Conservation (phyloP, 2,888 invertebrate species). For the Chelonus formosanus region DNA sequence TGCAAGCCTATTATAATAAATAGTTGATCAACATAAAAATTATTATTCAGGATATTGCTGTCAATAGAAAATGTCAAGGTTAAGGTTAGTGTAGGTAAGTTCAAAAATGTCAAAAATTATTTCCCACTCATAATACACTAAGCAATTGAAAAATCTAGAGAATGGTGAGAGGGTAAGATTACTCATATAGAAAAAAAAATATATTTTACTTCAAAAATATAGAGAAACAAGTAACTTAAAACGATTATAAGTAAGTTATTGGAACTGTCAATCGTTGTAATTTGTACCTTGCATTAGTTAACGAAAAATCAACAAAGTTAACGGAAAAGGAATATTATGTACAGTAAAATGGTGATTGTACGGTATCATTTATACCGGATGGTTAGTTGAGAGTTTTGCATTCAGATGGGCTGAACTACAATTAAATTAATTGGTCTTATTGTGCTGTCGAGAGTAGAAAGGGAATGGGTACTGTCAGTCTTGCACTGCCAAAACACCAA, state of each 20-base stretch:
- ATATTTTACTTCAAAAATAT: too few species aligned
- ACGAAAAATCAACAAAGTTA: constrained; percentile 39
- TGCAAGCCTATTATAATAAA: too few species aligned
- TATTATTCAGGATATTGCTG: too few species aligned
- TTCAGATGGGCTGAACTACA: constrained; percentile 52
- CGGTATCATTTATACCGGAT: constrained; percentile 52
- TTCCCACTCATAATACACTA: too few species aligned
- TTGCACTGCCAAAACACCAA: constrained; percentile 47
- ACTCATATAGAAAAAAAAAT: too few species aligned
- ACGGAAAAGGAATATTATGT: constrained; percentile 49
- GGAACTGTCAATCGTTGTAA: constrained; percentile 15
- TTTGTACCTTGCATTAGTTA: constrained; percentile 37
- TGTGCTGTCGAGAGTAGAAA: constrained; percentile 57
- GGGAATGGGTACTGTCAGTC: constrained; percentile 53
- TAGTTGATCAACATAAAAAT: too few species aligned
- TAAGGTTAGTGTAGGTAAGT: too few species aligned
- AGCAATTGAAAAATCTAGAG: too few species aligned
- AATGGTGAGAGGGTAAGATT: too few species aligned
- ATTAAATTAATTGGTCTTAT: constrained; percentile 61
- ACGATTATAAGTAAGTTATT: not conserved
- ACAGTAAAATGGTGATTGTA: constrained; percentile 53
- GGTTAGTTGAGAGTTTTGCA: constrained; percentile 55
- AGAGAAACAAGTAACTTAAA: not conserved
- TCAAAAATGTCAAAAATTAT: too few species aligned
- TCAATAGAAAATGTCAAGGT: too few species aligned